Evolutionary conservation across 2,113 vertebrate species (phyloP), one percentile per base, ranked within the genome.

Genomic region (Hyperoodon ampullatus): DNA sequence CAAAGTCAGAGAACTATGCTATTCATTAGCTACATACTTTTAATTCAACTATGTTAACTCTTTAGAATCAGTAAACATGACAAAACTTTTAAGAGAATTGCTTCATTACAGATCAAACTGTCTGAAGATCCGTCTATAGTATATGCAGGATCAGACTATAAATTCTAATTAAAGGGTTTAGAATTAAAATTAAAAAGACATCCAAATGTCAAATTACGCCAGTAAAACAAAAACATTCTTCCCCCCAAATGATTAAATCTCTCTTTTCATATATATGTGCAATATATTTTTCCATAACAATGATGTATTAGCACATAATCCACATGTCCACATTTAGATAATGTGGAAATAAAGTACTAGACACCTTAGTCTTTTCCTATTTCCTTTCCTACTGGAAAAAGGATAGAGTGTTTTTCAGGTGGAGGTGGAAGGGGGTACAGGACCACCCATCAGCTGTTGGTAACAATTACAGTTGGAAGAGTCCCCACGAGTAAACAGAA

Each of bases 101-200:
- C 14, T 86, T 93, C 28, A 77, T 70, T 65, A 84, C 3, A 75
- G 83, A 81, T 35, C 39, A 88, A 93, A 88, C 15, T 93, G 11
- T 95, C 66, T 92, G n/a, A 90, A 77, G 72, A 85, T 82, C 86
- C 70, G 26, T 83, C 81, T 94, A 81, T 75, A 63, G 50, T 58
- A n/a, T 42, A 66, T 33, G n/a, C 30, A 85, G 15, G 33, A 85
- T 74, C 4, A 77, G 35, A 30, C 66, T 92, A 86, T 70, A 87
- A 24, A 93, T 96, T 94, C 53, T 94, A 95, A 78, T 63, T 33
- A 88, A 74, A 85, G 53, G 7, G 30, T 84, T 95, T 60, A 88
- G 70, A 78, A 90, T 86, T 35, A 53, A 83, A 95, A 75, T 44
- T 61, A 66, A 68, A 66, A 90, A 61, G 39, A 84, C 10, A 89